Conservation (phyloP, 2,797 vertebrate species). For the Channallabes apus region DNA sequence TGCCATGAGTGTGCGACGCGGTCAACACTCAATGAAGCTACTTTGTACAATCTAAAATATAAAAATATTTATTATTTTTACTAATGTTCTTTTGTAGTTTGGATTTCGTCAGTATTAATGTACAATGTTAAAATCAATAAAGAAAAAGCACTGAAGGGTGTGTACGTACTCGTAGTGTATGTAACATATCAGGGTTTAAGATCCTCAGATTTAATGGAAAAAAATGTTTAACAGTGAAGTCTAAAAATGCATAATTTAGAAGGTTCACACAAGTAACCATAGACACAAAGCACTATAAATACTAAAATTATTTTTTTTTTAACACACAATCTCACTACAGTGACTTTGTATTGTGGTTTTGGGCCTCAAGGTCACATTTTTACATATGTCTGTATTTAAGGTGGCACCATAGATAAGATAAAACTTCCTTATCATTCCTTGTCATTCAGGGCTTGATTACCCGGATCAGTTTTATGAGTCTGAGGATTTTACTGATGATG, state of each 20-base stretch:
- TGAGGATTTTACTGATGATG: conserved; percentile 42
- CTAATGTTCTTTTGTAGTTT: no score
- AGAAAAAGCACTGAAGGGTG: no score
- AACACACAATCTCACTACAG: neutral
- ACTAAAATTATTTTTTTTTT: no score
- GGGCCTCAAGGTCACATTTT: neutral
- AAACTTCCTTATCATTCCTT: neutral
- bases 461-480: conserved; percentile 14
- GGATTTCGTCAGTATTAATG: no score
- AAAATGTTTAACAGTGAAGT: neutral
- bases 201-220: neutral
- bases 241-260: neutral
- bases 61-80: no score
- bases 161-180: no score
- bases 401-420: neutral
- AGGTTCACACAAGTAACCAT: neutral
- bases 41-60: no score
- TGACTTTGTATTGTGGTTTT: neutral
- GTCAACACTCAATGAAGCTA: no score
- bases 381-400: neutral
- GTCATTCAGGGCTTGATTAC: conserved; percentile 15
- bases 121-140: no score
- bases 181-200: neutral
- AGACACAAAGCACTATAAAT: no score
- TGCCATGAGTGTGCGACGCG: no score